These are phyloP conservation scores for Ctenicera cuprea DNA, from an alignment of 2,888 invertebrate genomes.

Conservation along the genomic window DNA sequence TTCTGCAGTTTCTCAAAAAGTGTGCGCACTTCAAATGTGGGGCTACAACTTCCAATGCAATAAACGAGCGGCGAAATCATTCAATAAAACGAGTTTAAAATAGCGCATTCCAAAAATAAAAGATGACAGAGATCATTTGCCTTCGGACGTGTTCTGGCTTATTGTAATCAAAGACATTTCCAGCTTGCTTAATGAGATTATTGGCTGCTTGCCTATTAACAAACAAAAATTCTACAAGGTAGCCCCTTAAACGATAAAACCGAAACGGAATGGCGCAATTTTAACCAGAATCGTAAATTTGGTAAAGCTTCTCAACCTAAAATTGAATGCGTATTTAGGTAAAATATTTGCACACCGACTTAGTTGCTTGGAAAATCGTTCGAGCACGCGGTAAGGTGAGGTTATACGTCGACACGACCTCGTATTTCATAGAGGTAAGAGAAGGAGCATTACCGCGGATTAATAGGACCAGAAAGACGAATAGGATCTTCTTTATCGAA, in stretches of 20 bases:
- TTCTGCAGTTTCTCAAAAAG: slow-evolving; percentile 7
- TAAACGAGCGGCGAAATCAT: slow-evolving; percentile 6
- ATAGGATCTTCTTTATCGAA: slow-evolving; percentile 24
- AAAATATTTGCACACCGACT: slow-evolving; percentile 1
- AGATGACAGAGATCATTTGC: slow-evolving; percentile 22
- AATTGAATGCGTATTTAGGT: not conserved
- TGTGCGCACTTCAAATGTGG: not conserved
- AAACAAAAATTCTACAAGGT: not conserved
- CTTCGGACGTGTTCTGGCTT: not conserved
- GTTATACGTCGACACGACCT: not conserved
- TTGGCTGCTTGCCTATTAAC: too few species aligned
- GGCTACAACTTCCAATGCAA: slow-evolving; percentile 4
- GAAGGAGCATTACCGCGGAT: slow-evolving; percentile 11
- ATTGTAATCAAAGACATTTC: not conserved
- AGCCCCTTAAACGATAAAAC: not conserved
- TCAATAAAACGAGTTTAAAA: slow-evolving; percentile 25
- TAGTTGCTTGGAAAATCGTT: slow-evolving; percentile 6
- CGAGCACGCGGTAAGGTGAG: not conserved
- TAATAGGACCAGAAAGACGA: slow-evolving; percentile 17
- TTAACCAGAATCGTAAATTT: not conserved
- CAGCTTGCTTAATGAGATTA: not conserved
- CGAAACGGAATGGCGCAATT: not conserved
- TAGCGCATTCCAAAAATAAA: slow-evolving; percentile 21
- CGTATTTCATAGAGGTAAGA: slow-evolving; percentile 19
- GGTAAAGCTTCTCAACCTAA: not conserved